A percentile compares a stretch with the other conserved stretches of the same genome.
These are phyloP conservation scores for Daubentonia madagascariensis DNA, from an alignment of 2,113 vertebrate genomes.

Conservation along the genomic window DNA sequence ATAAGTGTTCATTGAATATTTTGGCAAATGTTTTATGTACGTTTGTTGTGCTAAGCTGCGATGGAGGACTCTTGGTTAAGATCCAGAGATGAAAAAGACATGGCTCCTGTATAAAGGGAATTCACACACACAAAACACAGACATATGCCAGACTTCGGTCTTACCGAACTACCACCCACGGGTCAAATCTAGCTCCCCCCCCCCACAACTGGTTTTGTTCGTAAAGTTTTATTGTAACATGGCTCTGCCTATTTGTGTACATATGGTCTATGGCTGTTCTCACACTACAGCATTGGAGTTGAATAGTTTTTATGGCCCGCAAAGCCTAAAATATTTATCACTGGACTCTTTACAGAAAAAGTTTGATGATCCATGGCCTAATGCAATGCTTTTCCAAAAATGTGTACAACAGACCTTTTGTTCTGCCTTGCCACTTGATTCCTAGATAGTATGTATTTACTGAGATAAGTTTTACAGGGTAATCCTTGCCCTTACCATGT, in stretches of 20 bases:
- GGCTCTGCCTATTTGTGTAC: not conserved
- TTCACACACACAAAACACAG: not conserved
- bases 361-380: not conserved
- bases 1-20: not conserved
- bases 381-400: not conserved
- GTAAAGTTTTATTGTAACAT: conserved; percentile 29
- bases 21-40: not conserved
- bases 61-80: not conserved
- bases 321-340: not conserved
- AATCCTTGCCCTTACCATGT: not conserved
- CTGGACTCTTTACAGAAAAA: not conserved
- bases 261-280: not conserved
- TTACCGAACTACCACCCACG: not conserved
- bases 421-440: not conserved
- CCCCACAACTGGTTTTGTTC: not conserved
- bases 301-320: not conserved
- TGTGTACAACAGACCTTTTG: not conserved
- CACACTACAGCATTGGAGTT: not conserved
- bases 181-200: not conserved
- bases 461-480: not conserved
- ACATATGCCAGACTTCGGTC: not conserved
- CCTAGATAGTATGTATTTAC: not conserved
- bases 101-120: not conserved
- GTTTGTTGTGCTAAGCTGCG: not conserved
- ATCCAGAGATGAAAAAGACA: not conserved